Evolutionary conservation across 1,140 invertebrate genomes (phyloP).

Genomic region (Calycopis cecrops): DNA sequence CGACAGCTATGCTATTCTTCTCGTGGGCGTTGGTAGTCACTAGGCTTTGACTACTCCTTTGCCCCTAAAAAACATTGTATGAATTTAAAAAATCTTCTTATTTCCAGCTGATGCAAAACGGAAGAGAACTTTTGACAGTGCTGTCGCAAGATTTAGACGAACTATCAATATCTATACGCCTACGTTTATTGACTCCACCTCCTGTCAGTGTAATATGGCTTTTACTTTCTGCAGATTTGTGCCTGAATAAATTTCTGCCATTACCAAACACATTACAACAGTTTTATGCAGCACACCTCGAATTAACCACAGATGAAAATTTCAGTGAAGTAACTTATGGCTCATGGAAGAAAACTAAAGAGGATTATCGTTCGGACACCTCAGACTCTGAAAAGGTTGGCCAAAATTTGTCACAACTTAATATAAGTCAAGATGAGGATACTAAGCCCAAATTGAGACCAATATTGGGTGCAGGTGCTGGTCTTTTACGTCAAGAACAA

Average conservation of each 20-base stretch:
- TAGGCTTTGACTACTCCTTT: too few relatives aligned
- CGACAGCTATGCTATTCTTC: not conserved
- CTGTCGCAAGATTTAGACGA: conserved; percentile 56
- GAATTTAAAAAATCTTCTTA: conserved; percentile 5
- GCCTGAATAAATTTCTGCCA: conserved; percentile 64
- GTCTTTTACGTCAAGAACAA: conserved; percentile 52
- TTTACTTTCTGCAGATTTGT: conserved; percentile 54
- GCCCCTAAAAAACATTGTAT: too few relatives aligned
- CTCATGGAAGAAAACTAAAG: conserved; percentile 59
- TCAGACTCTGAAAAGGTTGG: conserved; percentile 38
- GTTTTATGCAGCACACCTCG: conserved; percentile 62
- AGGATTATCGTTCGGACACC: conserved; percentile 32
- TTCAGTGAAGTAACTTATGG: conserved; percentile 64
- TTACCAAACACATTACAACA: conserved; percentile 60
- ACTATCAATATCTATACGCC: conserved; percentile 56
- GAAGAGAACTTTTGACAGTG: conserved; percentile 53
- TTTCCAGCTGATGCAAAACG: conserved; percentile 66
- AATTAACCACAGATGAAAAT: conserved; percentile 50
- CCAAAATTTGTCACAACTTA: conserved; percentile 50
- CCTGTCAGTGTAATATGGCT: conserved; percentile 61
- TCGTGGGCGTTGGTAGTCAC: too few relatives aligned
- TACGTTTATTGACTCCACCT: conserved; percentile 51
- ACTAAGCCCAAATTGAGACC: conserved; percentile 59
- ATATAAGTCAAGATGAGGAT: conserved; percentile 49
- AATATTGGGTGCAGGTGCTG: conserved; percentile 60